Evolutionary conservation across 2,888 invertebrate species (phyloP), one percentile per base, ranked within the genome.

Genomic region (Drosophila differens): DNA sequence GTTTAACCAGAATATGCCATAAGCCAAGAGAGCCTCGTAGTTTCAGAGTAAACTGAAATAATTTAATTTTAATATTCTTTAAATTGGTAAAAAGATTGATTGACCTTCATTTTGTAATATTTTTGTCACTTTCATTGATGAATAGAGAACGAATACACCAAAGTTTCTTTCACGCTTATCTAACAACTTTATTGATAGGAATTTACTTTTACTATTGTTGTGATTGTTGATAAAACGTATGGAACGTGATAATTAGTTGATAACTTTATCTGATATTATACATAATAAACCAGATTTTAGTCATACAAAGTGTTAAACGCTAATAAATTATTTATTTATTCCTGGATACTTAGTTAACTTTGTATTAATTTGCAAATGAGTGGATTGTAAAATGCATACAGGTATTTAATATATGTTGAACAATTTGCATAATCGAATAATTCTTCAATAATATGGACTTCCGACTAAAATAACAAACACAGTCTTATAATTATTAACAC

Each of bases 401-500:
- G 35, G 35, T 35, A 35, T 35, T 35, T 35, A 5, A 16, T 35
- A 5, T 16, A 4, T 47, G 22, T 16, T 47, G 4, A 16, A 2
- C 25, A 28, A 28, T 28, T 51, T 28, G 51, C 51, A 51, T 28
- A 51, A 3, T 28, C 19, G 25, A 28, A 37, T 28, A 37, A 28
- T 4, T 37, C 2, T 37, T 37, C 7, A 55, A 14, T 12, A 12
- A 37, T 4, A 19, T 22, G 7, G n/a, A 28, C 28, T 39, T 28
- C 28, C 28, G 57, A 41, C 32, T n/a, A 39, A 30, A 25, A 39
- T 44, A 44, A 63, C 32, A 53, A 39, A 4, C 5, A 5, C 35
- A 35, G 52, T 30, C 47, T 22, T 12, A 41, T 12, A 41, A n/a
- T 41, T n/a, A 19, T 7, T 7, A 41, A n/a, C 67, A 25, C 69